Evolutionary conservation across 64 coral and sea anemone species (phyloP), one percentile per base, ranked within the genome.

Genomic region (Montipora capricornis): DNA sequence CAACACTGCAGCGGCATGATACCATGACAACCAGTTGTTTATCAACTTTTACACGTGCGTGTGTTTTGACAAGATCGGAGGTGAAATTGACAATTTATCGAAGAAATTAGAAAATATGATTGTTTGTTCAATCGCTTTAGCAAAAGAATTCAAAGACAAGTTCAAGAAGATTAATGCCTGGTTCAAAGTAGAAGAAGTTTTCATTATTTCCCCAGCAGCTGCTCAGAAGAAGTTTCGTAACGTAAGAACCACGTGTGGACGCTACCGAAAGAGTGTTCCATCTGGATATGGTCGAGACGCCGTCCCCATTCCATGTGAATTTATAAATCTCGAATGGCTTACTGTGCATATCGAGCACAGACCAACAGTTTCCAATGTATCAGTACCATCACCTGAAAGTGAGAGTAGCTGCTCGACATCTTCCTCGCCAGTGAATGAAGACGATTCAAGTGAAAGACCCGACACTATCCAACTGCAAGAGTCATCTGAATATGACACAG

Each of bases 311-410:
- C 53, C 53, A 57, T 11, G 2, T 11, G 53, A 57, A 57, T 57
- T 57, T 57, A 11, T 11, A 8, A 57, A 57, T 57, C 53, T 75
- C 73, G 73, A 75, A 75, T 75, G 73, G 73, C 73, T 75, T 75
- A 5, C 73, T 75, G 73, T 16, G 73, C 73, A 75, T 75, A 75
- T 75, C 1, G 73, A 75, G 73, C 73, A 75, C 73, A 75, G 73
- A 75, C 73, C 73, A 75, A 75, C 73, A 75, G 1, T 20, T 75
- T 75, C 73, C 16, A 75, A 0, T 75, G 73, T 75, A 75, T 0
- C 7, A 75, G 8, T 75, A 75, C 73, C 73, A 75, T 75, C 73
- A 14, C 73, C 73, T 75, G 73, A 75, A 75, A 75, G 73, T 75
- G 73, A 75, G 73, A 75, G 8, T 4, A 75, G 73, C 73, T 75